phyloP scores from a whole-genome alignment of 2,113 vertebrate genomes.

The Phocoena sinus region DNA sequence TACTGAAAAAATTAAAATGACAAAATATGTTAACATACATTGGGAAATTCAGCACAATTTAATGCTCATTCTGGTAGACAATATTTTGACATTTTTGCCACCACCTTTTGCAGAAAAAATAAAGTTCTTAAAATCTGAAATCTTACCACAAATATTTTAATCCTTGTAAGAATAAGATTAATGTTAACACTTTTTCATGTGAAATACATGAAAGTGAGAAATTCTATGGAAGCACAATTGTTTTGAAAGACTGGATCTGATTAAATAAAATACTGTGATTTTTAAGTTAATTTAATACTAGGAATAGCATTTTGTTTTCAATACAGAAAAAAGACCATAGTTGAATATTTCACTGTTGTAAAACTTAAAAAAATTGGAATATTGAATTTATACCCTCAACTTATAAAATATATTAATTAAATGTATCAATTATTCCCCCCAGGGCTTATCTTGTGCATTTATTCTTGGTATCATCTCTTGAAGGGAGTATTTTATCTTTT shows the following conservation, averaged over 20 bases:
- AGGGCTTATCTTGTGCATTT: background rate
- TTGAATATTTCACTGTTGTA: background rate
- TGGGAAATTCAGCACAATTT: conserved; percentile 27
- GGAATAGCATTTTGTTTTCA: background rate
- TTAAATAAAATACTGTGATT: background rate
- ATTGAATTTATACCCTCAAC: background rate
- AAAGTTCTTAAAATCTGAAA: conserved; percentile 8
- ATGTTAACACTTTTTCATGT: conserved; percentile 6
- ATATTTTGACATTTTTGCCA: conserved; percentile 15
- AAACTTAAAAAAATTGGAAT: background rate
- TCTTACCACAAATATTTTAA: conserved; percentile 1
- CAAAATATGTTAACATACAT: background rate
- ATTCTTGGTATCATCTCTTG: background rate
- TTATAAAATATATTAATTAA: background rate
- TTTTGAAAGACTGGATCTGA: conserved; percentile 9
- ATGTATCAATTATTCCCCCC: background rate
- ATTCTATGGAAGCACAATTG: background rate
- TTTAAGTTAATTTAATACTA: background rate
- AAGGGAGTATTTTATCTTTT: background rate
- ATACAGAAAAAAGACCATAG: background rate
- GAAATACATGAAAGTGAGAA: background rate
- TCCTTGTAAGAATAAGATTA: background rate
- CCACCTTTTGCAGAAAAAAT: background rate
- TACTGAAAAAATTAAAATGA: conserved; percentile 25
- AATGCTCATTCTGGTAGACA: background rate